phyloP scores from a whole-genome alignment of 2,797 vertebrate species.

The Sebastiscus albofasciatus region DNA sequence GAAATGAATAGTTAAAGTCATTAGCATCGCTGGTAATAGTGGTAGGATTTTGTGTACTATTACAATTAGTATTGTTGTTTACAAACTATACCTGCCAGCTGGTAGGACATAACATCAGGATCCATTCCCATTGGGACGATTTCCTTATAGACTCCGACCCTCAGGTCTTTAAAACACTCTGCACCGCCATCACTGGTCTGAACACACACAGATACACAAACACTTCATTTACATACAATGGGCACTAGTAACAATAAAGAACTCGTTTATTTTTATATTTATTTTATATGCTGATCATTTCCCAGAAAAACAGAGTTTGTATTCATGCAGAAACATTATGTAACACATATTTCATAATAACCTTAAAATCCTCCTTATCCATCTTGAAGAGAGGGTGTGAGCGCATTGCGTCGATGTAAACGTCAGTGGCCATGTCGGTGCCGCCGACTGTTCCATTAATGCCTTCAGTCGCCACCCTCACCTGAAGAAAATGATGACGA shows the following conservation, averaged over 20 bases:
- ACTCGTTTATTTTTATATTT: background rate
- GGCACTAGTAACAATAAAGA: background rate
- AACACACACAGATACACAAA: conserved; percentile 25
- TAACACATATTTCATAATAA: conserved; percentile 44
- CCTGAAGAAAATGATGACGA: conserved; percentile 72
- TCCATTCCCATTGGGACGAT: conserved; percentile 97
- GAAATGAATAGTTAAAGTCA: background rate
- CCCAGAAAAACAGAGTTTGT: background rate
- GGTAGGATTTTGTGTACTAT: rapidly evolving
- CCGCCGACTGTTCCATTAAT: conserved; percentile 97
- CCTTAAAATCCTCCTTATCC: conserved; percentile 93
- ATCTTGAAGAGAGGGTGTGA: conserved; percentile 89
- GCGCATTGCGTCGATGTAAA: conserved; percentile 89
- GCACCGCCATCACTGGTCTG: conserved; percentile 92
- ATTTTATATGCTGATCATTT: background rate
- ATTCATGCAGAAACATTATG: background rate
- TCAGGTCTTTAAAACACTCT: conserved; percentile 91
- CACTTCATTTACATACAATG: background rate
- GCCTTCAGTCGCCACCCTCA: conserved; percentile 93
- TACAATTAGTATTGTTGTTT: background rate
- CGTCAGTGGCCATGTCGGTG: conserved; percentile 83
- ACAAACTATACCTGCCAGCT: conserved; percentile 84
- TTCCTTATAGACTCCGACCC: conserved; percentile 92
- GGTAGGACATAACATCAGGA: conserved; percentile 88
- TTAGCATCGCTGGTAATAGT: rapidly evolving